Evolutionary conservation across 2,888 invertebrate species (phyloP).

Genomic region (Listrodromus nycthemerus): DNA sequence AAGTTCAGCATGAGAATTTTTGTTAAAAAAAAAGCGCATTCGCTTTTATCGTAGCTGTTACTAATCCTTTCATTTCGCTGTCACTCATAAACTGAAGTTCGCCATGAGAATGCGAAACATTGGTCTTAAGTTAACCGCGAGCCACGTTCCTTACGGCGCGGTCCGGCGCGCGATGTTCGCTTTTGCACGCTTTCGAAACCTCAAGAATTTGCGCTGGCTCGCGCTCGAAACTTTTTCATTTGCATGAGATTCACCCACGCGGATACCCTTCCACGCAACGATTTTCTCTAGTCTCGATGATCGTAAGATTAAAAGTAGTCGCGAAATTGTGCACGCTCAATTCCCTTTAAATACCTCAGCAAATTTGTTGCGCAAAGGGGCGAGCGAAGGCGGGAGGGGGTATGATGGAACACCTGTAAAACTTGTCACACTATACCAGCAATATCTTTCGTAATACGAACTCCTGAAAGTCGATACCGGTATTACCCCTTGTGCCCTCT

Average conservation of each 20-base stretch:
- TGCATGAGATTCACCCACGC: slow-evolving; percentile 62
- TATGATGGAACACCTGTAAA: slow-evolving; percentile 60
- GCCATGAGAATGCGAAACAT: slow-evolving; percentile 22
- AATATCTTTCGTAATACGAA: slow-evolving; percentile 63
- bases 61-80: slow-evolving; percentile 58
- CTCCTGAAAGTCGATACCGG: slow-evolving; percentile 65
- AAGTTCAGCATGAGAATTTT: slow-evolving; percentile 29
- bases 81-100: slow-evolving; percentile 42
- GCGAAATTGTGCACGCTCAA: slow-evolving; percentile 41
- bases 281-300: slow-evolving; percentile 29
- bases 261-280: slow-evolving; percentile 44
- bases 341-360: slow-evolving; percentile 57
- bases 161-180: slow-evolving; percentile 38
- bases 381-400: neutral
- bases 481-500: slow-evolving; percentile 52
- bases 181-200: slow-evolving; percentile 64
- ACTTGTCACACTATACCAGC: slow-evolving; percentile 63
- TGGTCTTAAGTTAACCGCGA: neutral
- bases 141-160: slow-evolving; percentile 24
- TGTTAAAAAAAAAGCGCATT: slow-evolving; percentile 47
- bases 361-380: neutral
- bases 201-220: slow-evolving; percentile 49
- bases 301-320: slow-evolving; percentile 19
- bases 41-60: slow-evolving; percentile 52
- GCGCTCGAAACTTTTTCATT: slow-evolving; percentile 53